phyloP scores from a whole-genome alignment of 2,113 vertebrate species.

The Otus sunia region DNA sequence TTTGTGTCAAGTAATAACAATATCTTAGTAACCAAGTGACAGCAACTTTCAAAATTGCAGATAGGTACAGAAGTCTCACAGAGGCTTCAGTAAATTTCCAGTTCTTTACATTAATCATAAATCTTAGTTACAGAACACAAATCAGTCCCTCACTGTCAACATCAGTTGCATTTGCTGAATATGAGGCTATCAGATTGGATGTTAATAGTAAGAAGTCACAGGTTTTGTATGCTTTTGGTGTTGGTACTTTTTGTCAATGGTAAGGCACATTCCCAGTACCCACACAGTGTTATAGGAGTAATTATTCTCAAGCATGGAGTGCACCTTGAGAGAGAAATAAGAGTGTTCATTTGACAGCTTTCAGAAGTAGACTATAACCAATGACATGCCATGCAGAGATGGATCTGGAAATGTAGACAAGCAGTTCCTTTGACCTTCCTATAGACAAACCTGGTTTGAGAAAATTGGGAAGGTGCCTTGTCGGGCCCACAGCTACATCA shows the following conservation, averaged over 20 bases:
- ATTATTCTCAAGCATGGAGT: neutral
- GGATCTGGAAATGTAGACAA: neutral
- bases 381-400: neutral
- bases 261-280: neutral
- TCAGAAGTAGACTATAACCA: neutral
- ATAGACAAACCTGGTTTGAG: neutral
- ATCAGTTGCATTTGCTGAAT: neutral
- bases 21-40: neutral
- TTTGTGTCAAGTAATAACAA: neutral
- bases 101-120: neutral
- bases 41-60: neutral
- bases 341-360: neutral
- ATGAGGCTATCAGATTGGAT: neutral
- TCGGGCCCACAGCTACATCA: neutral
- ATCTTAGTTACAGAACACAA: neutral
- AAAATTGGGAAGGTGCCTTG: neutral
- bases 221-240: neutral
- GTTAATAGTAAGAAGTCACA: neutral
- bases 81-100: neutral
- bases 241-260: neutral
- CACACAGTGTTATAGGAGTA: neutral
- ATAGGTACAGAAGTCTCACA: neutral
- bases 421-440: neutral
- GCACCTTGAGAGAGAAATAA: neutral
- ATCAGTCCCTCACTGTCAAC: neutral